phyloP scores from a whole-genome alignment of 2,113 vertebrate genomes.

The Ciconia boyciana region DNA sequence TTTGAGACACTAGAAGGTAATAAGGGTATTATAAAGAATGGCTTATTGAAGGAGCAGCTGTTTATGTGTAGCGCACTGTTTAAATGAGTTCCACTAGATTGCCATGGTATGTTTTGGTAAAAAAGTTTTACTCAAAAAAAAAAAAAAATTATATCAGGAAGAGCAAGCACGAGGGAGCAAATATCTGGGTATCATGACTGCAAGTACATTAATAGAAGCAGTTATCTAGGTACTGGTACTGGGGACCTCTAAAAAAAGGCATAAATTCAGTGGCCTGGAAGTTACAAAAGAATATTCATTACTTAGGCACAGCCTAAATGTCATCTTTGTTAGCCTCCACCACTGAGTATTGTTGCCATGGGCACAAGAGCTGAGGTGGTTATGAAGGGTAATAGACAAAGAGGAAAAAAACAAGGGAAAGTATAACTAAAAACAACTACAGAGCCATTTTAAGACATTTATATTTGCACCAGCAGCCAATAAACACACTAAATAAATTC shows the following conservation, averaged over 20 bases:
- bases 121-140: conserved; percentile 69
- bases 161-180: conserved; percentile 46
- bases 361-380: conserved; percentile 55
- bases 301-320: conserved; percentile 57
- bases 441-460: neutral
- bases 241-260: conserved; percentile 29
- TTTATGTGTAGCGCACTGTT: conserved; percentile 88
- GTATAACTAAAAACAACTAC: conserved; percentile 20
- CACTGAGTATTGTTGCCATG: conserved; percentile 44
- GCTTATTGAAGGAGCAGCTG: conserved; percentile 98
- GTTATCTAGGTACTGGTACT: conserved; percentile 33
- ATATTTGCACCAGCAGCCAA: neutral
- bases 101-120: conserved; percentile 76
- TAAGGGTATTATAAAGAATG: conserved; percentile 94
- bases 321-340: conserved; percentile 53
- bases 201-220: conserved; percentile 5
- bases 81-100: conserved; percentile 79
- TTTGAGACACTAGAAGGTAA: conserved; percentile 98
- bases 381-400: conserved; percentile 52
- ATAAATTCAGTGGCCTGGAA: conserved; percentile 43
- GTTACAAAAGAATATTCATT: conserved; percentile 66
- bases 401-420: conserved; percentile 33
- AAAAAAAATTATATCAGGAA: conserved; percentile 1
- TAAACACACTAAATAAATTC: conserved; percentile 32
- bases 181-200: conserved; percentile 40